phyloP scores from a whole-genome alignment of 2,113 vertebrate genomes.

The Chloropsis hardwickii region DNA sequence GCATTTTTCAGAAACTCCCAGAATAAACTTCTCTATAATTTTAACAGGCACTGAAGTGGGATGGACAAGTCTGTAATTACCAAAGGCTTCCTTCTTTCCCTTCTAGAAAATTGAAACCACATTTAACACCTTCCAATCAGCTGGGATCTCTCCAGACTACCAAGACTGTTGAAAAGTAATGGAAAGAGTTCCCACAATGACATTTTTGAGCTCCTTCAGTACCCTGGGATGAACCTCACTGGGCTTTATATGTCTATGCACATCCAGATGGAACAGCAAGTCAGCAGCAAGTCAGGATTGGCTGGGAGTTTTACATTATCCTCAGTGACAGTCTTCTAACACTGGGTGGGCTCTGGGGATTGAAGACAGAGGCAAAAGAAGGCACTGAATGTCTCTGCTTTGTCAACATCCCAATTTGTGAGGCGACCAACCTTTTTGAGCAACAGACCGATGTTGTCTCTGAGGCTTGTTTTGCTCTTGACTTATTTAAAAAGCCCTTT shows the following conservation, averaged over 20 bases:
- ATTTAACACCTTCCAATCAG: not conserved
- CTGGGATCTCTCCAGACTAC: not conserved
- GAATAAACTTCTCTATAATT: not conserved
- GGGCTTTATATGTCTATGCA: fast-evolving
- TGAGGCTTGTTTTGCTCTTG: not conserved
- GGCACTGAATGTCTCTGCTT: not conserved
- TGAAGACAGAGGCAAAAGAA: not conserved
- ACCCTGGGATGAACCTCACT: not conserved
- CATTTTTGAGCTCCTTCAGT: not conserved
- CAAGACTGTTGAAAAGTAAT: not conserved
- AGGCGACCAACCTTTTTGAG: not conserved
- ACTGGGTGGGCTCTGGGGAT: not conserved
- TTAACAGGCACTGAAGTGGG: not conserved
- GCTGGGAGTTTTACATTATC: not conserved
- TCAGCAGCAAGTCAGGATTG: not conserved
- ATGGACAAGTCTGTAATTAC: not conserved
- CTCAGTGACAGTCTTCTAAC: not conserved
- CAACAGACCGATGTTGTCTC: not conserved
- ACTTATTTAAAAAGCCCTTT: not conserved
- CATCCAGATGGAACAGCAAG: not conserved
- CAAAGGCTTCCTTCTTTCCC: not conserved
- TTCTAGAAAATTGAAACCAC: not conserved
- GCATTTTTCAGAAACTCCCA: not conserved
- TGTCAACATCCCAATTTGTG: not conserved
- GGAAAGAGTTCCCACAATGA: not conserved